phyloP scores from a whole-genome alignment of 37 sponge, comb jelly and placozoan genomes.

The Chondrilla cf. caribensis region DNA sequence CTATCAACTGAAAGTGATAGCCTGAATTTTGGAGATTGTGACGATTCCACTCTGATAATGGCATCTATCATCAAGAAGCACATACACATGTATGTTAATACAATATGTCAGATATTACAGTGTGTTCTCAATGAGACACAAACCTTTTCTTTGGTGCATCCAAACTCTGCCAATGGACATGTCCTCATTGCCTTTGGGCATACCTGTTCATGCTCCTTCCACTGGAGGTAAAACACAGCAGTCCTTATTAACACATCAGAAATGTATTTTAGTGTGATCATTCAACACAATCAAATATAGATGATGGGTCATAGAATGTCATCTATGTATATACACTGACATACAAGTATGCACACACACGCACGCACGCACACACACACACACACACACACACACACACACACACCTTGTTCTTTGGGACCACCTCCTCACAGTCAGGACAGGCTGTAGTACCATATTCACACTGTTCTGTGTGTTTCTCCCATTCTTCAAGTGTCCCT shows the following conservation, averaged over 20 bases:
- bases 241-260: no score
- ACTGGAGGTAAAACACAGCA: no score
- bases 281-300: no score
- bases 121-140: no score
- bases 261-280: no score
- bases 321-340: no score
- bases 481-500: slow-evolving; percentile 17
- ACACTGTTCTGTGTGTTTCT: slow-evolving; percentile 2
- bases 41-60: neutral
- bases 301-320: no score
- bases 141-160: slow-evolving; percentile 30
- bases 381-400: no score
- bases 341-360: no score
- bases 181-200: slow-evolving; percentile 27
- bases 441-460: neutral
- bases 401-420: neutral
- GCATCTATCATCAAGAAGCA: neutral
- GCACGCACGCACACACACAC: no score
- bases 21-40: neutral
- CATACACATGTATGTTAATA: no score
- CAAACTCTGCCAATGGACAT: slow-evolving; percentile 27
- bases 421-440: neutral
- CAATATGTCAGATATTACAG: no score
- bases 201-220: neutral
- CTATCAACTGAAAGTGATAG: neutral